Base-by-base conservation (phyloP, 2,888 invertebrate species). In the Drosophila yooni region DNA sequence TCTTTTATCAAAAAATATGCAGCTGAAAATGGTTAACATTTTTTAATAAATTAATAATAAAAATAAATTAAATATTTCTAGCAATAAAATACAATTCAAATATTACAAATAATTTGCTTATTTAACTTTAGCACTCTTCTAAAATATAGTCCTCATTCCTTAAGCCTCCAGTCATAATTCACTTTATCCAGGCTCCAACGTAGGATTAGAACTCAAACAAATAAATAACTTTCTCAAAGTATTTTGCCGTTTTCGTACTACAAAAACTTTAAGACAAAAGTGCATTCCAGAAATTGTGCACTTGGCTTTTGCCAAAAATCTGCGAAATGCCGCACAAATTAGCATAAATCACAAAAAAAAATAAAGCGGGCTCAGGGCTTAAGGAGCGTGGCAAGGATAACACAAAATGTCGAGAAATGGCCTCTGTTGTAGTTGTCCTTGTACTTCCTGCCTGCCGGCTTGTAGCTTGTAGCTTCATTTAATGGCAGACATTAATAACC, bases 401-500 rank as follows among this genome's bases (percentile, higher is more conserved):
- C 51, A 57, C 25, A 64, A 63, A 67, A 46, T 25, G 58, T 56
- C 52, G 40, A 34, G 36, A 34, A 68, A 50, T 48, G 36, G 50
- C n/a, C 31, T 52, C 10, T 50, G 40, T 67, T 56, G 34, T 59
- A 60, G 77, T 58, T 76, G 63, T 74, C 59, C 64, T 69, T 65
- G 75, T 62, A 36, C 18, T 27, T 51, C 11, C 29, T 27, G 43
- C 27, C 43, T 50, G 34, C n/a, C 33, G 36, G 31, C 51, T 25
- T 46, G 46, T 46, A 46, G 54, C 68, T 63, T 75, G 81, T 88
- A 83, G 88, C 83, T 86, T 83, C 82, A 82, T 83, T 88, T 86
- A 88, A 88, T 85, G 83, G 83, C 79, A 74, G 81, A 82, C 88
- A 88, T 86, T 88, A 84, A 88, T 89, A 88, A 86, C 84, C 70